A percentile compares a stretch with the other conserved stretches of the same genome.
phyloP scores from a whole-genome alignment of 2,888 invertebrate species.

The Pammene aurita region DNA sequence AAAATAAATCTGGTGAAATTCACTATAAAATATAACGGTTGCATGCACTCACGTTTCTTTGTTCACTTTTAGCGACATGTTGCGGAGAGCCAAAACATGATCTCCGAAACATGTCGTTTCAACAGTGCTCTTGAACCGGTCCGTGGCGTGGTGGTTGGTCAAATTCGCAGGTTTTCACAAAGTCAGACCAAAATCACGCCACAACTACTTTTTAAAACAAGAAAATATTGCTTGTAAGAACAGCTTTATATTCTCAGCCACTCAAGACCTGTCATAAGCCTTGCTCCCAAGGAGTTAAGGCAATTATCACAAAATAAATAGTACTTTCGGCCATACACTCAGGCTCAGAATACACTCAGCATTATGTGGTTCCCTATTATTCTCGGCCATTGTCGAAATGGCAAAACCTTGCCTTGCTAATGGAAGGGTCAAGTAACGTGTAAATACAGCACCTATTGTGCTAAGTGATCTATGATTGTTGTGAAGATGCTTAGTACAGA shows the following conservation, averaged over 20 bases:
- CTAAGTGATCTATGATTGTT: conserved; percentile 40
- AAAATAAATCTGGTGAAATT: too few relatives aligned
- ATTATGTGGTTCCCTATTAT: conserved; percentile 51
- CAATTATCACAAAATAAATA: conserved; percentile 41
- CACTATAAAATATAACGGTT: too few relatives aligned
- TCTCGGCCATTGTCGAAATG: conserved; percentile 52
- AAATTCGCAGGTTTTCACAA: too few relatives aligned
- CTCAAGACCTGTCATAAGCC: conserved; percentile 25
- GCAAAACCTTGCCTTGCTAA: conserved; percentile 54
- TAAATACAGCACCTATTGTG: conserved; percentile 45
- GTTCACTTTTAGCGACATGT: too few relatives aligned
- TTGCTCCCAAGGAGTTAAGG: conserved; percentile 16
- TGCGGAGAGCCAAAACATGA: too few relatives aligned
- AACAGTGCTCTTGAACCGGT: too few relatives aligned
- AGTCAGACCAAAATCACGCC: too few relatives aligned
- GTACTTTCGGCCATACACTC: conserved; percentile 35
- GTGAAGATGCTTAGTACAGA: conserved; percentile 32
- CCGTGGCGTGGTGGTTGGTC: too few relatives aligned
- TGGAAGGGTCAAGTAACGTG: conserved; percentile 58
- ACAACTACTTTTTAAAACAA: too few relatives aligned
- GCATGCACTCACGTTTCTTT: too few relatives aligned
- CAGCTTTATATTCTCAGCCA: neutral
- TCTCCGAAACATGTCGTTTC: too few relatives aligned
- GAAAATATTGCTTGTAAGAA: neutral
- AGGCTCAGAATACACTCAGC: conserved; percentile 30